A percentile compares a stretch with the other conserved stretches of the same genome.
Conservation (phyloP, 2,113 vertebrate genomes). For the Scytalopus superciliaris region DNA sequence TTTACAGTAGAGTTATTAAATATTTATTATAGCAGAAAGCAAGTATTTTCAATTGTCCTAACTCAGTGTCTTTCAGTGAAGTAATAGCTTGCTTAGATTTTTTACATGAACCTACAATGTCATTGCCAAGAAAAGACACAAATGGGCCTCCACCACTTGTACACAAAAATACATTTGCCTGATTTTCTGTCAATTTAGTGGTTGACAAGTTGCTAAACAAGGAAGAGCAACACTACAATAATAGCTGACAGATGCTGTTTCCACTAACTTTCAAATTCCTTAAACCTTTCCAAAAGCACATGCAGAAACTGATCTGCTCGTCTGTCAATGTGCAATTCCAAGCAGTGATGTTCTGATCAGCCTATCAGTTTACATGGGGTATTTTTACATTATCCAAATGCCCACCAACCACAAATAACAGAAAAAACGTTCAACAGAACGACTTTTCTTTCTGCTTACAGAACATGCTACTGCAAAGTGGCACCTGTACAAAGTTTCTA, state of each 20-base stretch:
- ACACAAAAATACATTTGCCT: not conserved
- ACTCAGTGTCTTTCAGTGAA: not conserved
- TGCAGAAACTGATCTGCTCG: not conserved
- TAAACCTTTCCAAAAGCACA: not conserved
- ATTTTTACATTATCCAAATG: not conserved
- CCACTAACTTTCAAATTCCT: slow-evolving; percentile 3
- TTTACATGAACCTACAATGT: not conserved
- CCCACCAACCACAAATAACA: not conserved
- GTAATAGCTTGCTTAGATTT: not conserved
- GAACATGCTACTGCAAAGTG: not conserved
- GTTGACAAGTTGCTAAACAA: slow-evolving; percentile 60
- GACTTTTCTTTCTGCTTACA: not conserved
- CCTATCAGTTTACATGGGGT: not conserved
- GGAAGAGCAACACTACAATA: slow-evolving; percentile 25
- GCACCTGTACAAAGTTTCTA: not conserved
- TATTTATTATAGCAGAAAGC: not conserved
- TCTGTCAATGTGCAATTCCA: not conserved
- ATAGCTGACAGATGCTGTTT: slow-evolving; percentile 65
- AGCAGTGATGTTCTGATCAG: not conserved
- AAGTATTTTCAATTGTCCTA: not conserved
- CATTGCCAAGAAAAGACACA: not conserved
- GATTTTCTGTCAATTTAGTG: slow-evolving; percentile 39
- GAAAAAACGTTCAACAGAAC: not conserved
- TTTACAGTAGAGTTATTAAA: slow-evolving; percentile 26
- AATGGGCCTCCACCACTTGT: not conserved